Evolutionary conservation across 2,888 invertebrate species (phyloP), one percentile per base, ranked within the genome.

Genomic region (Plusia festucae): DNA sequence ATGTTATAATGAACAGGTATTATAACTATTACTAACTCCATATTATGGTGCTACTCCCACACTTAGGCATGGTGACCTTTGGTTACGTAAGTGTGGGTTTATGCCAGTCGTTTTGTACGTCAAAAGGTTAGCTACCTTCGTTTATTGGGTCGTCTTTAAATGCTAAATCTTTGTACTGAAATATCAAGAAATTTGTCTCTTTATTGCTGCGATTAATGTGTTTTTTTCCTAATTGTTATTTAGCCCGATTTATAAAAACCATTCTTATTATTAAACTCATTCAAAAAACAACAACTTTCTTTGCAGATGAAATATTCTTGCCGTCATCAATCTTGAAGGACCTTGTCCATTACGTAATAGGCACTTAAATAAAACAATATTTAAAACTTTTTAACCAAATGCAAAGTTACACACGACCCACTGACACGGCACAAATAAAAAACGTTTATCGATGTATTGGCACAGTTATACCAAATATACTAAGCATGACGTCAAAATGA

Each of bases 51-150:
- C 69, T 71, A 82, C 79, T 83, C 83, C 82, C 78, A 84, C 84
- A 84, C 78, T 78, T 69, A 63, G 65, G 64, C 69, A 57, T 81
- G 80, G 84, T 84, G 76, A 84, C 81, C 85, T 82, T 84, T 78
- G 70, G 62, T 71, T 84, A 81, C 79, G 82, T 82, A 85, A 86
- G 60, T 74, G 76, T 78, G 76, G 73, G 73, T 68, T 78, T 68
- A 69, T 76, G 70, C 51, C 68, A 62, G 65, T 66, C 59, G 53
- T 65, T 59, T 74, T 73, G 74, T 73, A 63, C 78, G 64, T 74
- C 65, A 65, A 72, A 77, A 77, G 71, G 67, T 77, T 77, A 73
- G 51, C 56, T 72, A 73, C 67, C 73, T 73, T 72, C 55, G 34
- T 22, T 34, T 8, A 30, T 20, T 16, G 34, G 27, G 22, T 9